Evolutionary conservation across 2,113 vertebrate species (phyloP), one percentile per base, ranked within the genome.

Genomic region (Otus sunia): DNA sequence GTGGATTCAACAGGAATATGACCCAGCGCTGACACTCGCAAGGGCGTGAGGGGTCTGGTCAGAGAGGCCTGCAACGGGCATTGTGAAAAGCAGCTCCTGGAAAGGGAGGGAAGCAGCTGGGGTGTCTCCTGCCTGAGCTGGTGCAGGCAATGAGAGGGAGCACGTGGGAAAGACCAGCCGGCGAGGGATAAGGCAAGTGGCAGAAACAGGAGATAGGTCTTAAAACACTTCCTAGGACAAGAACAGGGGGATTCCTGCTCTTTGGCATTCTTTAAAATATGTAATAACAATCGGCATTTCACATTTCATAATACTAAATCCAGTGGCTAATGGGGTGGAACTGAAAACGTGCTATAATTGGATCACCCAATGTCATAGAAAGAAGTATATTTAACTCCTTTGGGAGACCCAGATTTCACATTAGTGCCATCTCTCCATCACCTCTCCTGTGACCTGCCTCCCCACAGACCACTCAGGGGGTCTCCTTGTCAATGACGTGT

Each of bases 131-230:
- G 27, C 29, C 83, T 21, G 36, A 64, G 39, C 15, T 41, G 58
- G n/a, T 2, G 2, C 3, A 1, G 27, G 7, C 36, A 80, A 64
- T 8, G 53, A 79, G 34, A 64, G 2, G 25, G 18, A 84, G 8
- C 8, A 3, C 0, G 0, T 27, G 20, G 56, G 37, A 41, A 75
- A 69, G 12, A 16, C 29, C 18, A 14, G 5, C 23, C 7, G 3
- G 1, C 0, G 2, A 64, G 10, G 29, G 19, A 50, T 39, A 50
- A 64, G 22, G 34, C 15, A 50, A 53, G 21, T 25, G 15, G 3
- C 36, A 74, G 83, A n/a, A 80, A 56, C 9, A 73, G 47, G n/a
- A 76, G 30, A 26, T 41, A 20, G 10, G 10, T 56, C 62, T 63
- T 74, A 60, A 85, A 73, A 78, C 15, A 19, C 9, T 41, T 91